phyloP scores from a whole-genome alignment of 2,888 invertebrate genomes.

The Neria commutata region DNA sequence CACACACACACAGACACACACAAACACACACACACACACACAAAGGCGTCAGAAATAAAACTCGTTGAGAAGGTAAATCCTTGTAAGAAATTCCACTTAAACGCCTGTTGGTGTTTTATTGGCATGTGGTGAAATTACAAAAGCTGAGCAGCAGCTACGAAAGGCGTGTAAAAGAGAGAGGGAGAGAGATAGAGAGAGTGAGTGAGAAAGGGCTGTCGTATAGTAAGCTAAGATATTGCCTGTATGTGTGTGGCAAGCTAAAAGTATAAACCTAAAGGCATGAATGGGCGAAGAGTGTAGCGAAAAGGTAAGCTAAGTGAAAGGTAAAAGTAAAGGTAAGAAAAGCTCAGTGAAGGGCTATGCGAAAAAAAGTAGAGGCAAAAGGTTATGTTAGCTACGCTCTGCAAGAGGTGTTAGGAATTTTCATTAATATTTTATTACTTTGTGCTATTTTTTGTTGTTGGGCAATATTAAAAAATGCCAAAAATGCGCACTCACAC shows the following conservation, averaged over 20 bases:
- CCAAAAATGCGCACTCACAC: not conserved
- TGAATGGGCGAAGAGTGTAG: too few species aligned
- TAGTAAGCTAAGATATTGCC: too few species aligned
- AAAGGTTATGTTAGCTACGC: not conserved
- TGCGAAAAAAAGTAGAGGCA: constrained; percentile 11
- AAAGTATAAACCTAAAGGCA: too few species aligned
- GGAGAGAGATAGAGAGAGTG: not conserved
- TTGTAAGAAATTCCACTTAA: constrained; percentile 23
- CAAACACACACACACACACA: not conserved
- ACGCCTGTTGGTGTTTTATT: constrained; percentile 17
- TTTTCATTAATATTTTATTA: constrained; percentile 58
- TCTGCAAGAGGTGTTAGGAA: constrained; percentile 47
- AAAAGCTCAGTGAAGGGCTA: constrained; percentile 17
- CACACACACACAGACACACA: not conserved
- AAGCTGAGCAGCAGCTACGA: not conserved
- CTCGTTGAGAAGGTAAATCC: not conserved
- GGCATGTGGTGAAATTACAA: constrained; percentile 20
- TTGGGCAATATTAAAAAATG: not conserved
- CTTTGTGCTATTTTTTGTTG: constrained; percentile 28
- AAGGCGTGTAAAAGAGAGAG: not conserved
- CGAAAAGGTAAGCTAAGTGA: too few species aligned
- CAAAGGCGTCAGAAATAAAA: not conserved
- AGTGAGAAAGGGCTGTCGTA: constrained; percentile 1
- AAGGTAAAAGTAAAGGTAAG: too few species aligned
- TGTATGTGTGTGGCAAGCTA: too few species aligned